Base-by-base conservation (phyloP, 2,888 invertebrate genomes). In the Rugalucina vietnamica region DNA sequence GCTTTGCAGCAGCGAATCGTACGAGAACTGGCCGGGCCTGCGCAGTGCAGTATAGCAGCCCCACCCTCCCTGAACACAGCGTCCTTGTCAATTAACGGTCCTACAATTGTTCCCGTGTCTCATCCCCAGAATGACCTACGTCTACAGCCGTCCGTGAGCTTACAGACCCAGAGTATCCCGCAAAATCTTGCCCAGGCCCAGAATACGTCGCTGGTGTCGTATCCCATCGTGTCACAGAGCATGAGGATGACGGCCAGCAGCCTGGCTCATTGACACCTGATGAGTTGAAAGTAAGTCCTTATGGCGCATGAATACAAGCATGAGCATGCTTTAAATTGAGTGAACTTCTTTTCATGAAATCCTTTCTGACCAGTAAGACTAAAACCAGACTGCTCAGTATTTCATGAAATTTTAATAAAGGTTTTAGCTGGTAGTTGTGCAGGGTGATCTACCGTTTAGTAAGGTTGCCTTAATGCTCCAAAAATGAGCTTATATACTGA, bases 191-290 rank as follows among this genome's bases (percentile, higher is more conserved):
- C 91, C 54, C 88, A 90, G 82, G 89, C 90, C 5, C 87, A 89
- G 18, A 88, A 84, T 60, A 89, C 91, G 14, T 89, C 92, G 8
- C 87, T 93, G 27, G 92, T 93, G 49, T 93, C 93, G 39, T 93
- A 93, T 84, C 93, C 93, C 32, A 93, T 93, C 50, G 91, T 93
- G 81, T 93, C 93, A n/a, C 93, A 93, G 81, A 91, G 90, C 82
- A 91, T 93, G 91, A 90, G 93, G 83, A 90, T 91, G 71, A 91
- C 90, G 24, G 91, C 91, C n/a, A 91, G 91, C 89, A 92, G 91
- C 84, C 84, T 92, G 82, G 90, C 92, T 60, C 92, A 92, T 79
- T 92, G 90, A 90, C 77, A 78, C 50, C 39, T 65, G 34, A 34
- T 34, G 1, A 5, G 1, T 34, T 65, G 43, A 49, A 71, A 72